Conservation (phyloP, 2,113 vertebrate genomes). For the Cyanoderma ruficeps region DNA sequence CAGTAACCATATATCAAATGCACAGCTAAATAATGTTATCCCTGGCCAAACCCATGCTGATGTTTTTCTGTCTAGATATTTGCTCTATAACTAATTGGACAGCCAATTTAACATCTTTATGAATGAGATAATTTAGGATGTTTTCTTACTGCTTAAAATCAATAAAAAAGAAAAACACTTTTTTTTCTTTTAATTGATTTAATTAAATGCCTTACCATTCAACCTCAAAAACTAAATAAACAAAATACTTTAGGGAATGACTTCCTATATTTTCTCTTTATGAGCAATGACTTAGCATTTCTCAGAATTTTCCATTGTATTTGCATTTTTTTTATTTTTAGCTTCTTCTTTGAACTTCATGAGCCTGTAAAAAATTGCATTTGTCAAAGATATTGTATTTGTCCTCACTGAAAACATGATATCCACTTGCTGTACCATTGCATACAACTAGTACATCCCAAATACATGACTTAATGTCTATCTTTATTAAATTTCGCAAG, state of each 20-base stretch:
- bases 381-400: not conserved
- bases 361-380: not conserved
- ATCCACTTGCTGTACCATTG: not conserved
- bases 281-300: not conserved
- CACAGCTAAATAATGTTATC: not conserved
- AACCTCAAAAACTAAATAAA: not conserved
- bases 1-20: not conserved
- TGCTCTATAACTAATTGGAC: not conserved
- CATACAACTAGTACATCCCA: not conserved
- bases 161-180: not conserved
- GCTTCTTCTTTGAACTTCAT: not conserved
- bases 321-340: not conserved
- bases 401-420: not conserved
- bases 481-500: not conserved
- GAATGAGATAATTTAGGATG: not conserved
- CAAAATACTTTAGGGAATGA: not conserved
- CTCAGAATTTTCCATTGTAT: not conserved
- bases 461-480: not conserved
- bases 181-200: not conserved
- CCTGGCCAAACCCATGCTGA: not conserved
- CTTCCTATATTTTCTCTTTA: not conserved
- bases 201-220: not conserved
- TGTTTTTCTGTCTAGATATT: slow-evolving; percentile 11
- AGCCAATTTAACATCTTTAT: not conserved
- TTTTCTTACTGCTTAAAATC: not conserved